phyloP scores from a whole-genome alignment of 2,797 vertebrate species.

The Mergus octosetaceus region DNA sequence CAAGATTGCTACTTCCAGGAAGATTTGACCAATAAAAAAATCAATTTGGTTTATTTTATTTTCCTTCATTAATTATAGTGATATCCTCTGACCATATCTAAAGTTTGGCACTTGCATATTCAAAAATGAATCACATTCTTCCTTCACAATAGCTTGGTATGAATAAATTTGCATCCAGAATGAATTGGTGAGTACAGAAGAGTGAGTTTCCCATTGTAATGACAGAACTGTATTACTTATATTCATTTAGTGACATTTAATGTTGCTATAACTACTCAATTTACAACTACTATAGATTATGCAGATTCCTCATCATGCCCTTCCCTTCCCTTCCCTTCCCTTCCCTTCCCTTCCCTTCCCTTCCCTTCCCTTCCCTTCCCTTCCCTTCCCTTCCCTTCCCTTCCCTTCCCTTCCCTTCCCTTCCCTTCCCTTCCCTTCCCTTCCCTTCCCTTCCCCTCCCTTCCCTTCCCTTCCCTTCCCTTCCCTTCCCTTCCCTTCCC shows the following conservation, averaged over 20 bases:
- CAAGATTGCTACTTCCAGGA: background rate
- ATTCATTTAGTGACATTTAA: background rate
- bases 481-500: background rate
- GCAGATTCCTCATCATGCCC: background rate
- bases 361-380: background rate
- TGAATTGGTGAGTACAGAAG: background rate
- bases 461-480: background rate
- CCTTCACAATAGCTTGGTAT: background rate
- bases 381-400: background rate
- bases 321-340: background rate
- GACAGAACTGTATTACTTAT: background rate
- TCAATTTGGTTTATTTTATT: slow-evolving; percentile 16
- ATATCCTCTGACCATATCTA: slow-evolving; percentile 17
- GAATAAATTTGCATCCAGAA: slow-evolving; percentile 45
- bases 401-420: background rate
- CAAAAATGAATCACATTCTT: slow-evolving; percentile 52
- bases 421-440: background rate
- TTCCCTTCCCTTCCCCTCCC: background rate
- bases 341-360: background rate
- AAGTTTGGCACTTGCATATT: slow-evolving; percentile 36
- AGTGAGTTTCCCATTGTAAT: slow-evolving; percentile 39
- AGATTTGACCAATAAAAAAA: background rate
- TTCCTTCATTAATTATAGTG: slow-evolving; percentile 25
- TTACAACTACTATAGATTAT: background rate
- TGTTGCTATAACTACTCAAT: background rate